phyloP scores from a whole-genome alignment of 2,113 vertebrate species.

The Eurystomus gularis region DNA sequence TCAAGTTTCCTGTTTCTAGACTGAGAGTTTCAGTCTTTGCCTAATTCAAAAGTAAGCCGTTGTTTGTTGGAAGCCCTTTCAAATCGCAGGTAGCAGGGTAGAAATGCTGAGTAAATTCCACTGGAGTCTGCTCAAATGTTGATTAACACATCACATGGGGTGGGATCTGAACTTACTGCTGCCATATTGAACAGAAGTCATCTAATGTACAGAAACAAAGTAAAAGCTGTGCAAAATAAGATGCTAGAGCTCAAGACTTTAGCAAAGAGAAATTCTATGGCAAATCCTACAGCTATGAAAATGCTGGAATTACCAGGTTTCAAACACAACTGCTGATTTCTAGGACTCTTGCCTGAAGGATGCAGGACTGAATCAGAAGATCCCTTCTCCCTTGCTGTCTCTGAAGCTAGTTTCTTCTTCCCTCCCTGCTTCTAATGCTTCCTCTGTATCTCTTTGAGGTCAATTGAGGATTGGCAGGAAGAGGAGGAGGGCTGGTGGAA shows the following conservation, averaged over 20 bases:
- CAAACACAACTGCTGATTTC: not conserved
- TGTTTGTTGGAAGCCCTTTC: not conserved
- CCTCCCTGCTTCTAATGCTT: not conserved
- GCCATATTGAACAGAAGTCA: not conserved
- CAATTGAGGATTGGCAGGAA: not conserved
- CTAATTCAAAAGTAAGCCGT: not conserved
- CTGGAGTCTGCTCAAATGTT: not conserved
- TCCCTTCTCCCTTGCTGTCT: not conserved
- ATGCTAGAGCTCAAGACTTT: not conserved
- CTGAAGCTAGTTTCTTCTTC: not conserved
- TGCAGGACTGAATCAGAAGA: not conserved
- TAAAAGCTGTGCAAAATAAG: not conserved
- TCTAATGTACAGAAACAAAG: not conserved
- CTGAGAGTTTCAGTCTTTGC: not conserved
- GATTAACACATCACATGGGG: rapidly evolving
- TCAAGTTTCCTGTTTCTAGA: not conserved
- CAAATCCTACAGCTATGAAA: not conserved
- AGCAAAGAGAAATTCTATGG: not conserved
- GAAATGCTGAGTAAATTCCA: not conserved
- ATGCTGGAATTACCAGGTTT: not conserved
- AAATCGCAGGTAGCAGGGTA: not conserved
- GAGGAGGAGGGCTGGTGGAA: not conserved
- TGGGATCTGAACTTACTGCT: not conserved
- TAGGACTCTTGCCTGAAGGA: not conserved
- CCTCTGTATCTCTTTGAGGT: not conserved